Conservation (phyloP, 2,797 vertebrate genomes). For the Cirrhinus mrigala region DNA sequence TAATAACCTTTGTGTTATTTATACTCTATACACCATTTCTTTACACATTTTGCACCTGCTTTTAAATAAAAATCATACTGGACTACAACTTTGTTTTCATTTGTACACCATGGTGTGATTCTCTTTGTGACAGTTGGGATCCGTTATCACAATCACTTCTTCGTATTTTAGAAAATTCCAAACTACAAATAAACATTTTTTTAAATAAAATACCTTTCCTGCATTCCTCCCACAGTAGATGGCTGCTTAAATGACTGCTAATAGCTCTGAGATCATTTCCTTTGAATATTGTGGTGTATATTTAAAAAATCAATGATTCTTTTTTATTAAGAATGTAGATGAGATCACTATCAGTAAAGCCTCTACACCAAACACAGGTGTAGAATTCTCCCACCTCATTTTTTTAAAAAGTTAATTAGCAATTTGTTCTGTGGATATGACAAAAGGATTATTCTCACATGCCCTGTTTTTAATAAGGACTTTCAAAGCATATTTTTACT, state of each 20-base stretch:
- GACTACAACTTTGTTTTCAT: too few relatives aligned
- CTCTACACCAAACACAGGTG: conserved; percentile 50
- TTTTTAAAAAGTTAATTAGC: conserved; percentile 59
- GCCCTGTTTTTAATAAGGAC: conserved; percentile 62
- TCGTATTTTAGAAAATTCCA: not conserved
- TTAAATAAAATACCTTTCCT: not conserved
- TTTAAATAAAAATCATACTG: too few relatives aligned
- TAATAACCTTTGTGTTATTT: too few relatives aligned
- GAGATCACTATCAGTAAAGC: conserved; percentile 27
- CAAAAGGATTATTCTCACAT: conserved; percentile 63
- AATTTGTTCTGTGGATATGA: conserved; percentile 60
- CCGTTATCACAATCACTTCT: not conserved
- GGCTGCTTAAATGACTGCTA: not conserved
- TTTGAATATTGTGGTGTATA: not conserved
- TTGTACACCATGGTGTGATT: not conserved
- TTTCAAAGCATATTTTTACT: conserved; percentile 65
- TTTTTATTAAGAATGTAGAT: conserved; percentile 35
- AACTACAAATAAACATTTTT: not conserved
- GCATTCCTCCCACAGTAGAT: not conserved
- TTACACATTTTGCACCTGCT: too few relatives aligned
- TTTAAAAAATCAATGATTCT: not conserved
- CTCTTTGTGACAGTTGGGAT: not conserved
- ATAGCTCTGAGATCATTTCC: not conserved
- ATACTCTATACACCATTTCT: too few relatives aligned
- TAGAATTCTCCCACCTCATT: conserved; percentile 20